Evolutionary conservation across 2,888 invertebrate genomes (phyloP).

Genomic region (Melangyna quadrimaculata): DNA sequence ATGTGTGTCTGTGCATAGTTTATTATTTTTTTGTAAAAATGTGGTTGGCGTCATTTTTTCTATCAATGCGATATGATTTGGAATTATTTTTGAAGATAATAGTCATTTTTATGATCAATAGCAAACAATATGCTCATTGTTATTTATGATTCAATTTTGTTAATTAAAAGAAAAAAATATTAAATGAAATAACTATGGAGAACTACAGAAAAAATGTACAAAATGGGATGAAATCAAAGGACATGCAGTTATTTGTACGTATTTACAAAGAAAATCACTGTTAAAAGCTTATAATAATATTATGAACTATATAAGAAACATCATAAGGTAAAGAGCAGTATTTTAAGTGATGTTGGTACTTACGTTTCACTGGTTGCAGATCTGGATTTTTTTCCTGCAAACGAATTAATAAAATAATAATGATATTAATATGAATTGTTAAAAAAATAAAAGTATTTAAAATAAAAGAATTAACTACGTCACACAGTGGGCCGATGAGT

Average conservation of each 20-base stretch:
- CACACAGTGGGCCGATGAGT: too few relatives aligned
- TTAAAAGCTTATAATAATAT: constrained; percentile 12
- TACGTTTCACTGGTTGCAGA: constrained; percentile 80
- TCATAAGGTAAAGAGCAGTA: not conserved
- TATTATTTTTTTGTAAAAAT: not conserved
- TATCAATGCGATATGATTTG: constrained; percentile 21
- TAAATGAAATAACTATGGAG: not conserved
- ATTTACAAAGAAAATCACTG: constrained; percentile 49
- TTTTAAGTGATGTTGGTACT: constrained; percentile 73
- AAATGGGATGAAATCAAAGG: constrained; percentile 24
- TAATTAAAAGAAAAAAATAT: constrained; percentile 6
- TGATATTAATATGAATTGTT: not conserved
- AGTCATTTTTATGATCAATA: not conserved
- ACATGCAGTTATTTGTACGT: constrained; percentile 62
- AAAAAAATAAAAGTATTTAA: not conserved
- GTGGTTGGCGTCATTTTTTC: constrained; percentile 33
- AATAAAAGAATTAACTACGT: not conserved
- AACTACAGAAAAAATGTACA: constrained; percentile 22
- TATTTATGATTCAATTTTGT: not conserved
- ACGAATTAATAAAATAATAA: constrained; percentile 20
- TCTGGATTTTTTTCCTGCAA: constrained; percentile 79
- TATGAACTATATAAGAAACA: constrained; percentile 31
- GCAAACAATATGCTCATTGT: not conserved
- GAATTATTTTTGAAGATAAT: not conserved
- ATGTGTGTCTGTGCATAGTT: constrained; percentile 33